phyloP scores from a whole-genome alignment of 1,140 invertebrate species.

The Spodoptera litura region DNA sequence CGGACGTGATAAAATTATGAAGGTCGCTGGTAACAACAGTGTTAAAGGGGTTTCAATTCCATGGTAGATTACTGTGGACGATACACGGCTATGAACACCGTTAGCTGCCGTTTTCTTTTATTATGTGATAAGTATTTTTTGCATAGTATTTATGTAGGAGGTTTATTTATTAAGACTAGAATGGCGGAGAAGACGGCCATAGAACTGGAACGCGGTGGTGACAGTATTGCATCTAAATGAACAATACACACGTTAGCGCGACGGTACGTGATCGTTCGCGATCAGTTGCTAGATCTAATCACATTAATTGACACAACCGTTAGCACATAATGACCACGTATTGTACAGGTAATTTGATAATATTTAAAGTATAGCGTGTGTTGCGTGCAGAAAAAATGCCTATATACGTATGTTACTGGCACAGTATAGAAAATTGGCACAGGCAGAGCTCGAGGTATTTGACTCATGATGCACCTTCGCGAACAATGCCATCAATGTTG shows the following conservation, averaged over 20 bases:
- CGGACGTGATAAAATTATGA: slow-evolving; percentile 38
- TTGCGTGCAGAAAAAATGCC: slow-evolving; percentile 38
- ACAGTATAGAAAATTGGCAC: slow-evolving; percentile 12
- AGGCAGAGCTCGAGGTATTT: slow-evolving; percentile 58
- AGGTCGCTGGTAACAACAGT: slow-evolving; percentile 25
- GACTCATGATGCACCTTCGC: slow-evolving; percentile 63
- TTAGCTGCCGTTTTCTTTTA: slow-evolving; percentile 31
- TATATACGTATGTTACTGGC: background rate
- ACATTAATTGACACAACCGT: slow-evolving; percentile 84
- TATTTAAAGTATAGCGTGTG: slow-evolving; percentile 73
- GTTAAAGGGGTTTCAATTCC: slow-evolving; percentile 33
- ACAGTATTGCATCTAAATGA: slow-evolving; percentile 46
- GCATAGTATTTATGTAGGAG: slow-evolving; percentile 14
- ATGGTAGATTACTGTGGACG: slow-evolving; percentile 24
- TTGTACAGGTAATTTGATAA: slow-evolving; percentile 84
- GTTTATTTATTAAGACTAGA: slow-evolving; percentile 2
- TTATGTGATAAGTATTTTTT: slow-evolving; percentile 12
- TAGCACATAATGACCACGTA: slow-evolving; percentile 81
- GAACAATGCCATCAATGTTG: slow-evolving; percentile 73
- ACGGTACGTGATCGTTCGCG: slow-evolving; percentile 78
- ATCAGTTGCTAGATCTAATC: slow-evolving; percentile 80
- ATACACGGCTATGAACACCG: slow-evolving; percentile 18
- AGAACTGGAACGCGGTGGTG: slow-evolving; percentile 23
- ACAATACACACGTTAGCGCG: slow-evolving; percentile 61
- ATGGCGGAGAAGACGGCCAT: slow-evolving; percentile 7